phyloP scores from a whole-genome alignment of 2,113 vertebrate genomes.

The Heptranchias perlo region DNA sequence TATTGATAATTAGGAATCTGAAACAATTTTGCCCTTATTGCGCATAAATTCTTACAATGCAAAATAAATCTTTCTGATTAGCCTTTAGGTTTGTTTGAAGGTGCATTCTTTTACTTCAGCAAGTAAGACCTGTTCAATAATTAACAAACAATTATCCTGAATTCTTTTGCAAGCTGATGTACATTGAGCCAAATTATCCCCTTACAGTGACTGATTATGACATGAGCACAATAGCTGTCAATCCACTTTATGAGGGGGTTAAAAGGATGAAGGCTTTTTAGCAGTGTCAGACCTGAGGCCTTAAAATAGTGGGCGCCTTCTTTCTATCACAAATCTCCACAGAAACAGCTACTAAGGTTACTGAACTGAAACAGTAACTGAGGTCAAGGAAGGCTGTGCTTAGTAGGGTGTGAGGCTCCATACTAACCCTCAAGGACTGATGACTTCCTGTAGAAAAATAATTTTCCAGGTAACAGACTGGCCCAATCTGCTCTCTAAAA shows the following conservation, averaged over 20 bases:
- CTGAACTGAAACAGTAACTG: neutral
- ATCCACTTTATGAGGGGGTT: neutral
- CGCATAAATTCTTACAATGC: neutral
- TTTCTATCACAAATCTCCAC: neutral
- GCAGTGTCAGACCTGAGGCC: neutral
- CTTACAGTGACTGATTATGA: neutral
- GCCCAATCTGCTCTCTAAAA: neutral
- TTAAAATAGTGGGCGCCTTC: neutral
- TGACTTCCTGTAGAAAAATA: neutral
- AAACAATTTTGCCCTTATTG: neutral
- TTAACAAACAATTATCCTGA: constrained; percentile 6
- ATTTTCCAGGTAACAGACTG: neutral
- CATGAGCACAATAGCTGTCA: neutral
- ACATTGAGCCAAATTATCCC: neutral
- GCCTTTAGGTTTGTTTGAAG: neutral
- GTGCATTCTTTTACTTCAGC: neutral
- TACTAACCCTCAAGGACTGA: neutral
- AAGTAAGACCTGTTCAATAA: neutral
- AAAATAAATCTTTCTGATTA: neutral
- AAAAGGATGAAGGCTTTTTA: neutral
- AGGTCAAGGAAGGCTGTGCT: neutral
- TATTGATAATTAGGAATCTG: neutral
- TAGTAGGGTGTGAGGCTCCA: neutral
- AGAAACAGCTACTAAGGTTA: neutral
- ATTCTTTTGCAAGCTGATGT: neutral